Evolutionary conservation across 2,888 invertebrate genomes (phyloP).

Genomic region (Seira ritae): DNA sequence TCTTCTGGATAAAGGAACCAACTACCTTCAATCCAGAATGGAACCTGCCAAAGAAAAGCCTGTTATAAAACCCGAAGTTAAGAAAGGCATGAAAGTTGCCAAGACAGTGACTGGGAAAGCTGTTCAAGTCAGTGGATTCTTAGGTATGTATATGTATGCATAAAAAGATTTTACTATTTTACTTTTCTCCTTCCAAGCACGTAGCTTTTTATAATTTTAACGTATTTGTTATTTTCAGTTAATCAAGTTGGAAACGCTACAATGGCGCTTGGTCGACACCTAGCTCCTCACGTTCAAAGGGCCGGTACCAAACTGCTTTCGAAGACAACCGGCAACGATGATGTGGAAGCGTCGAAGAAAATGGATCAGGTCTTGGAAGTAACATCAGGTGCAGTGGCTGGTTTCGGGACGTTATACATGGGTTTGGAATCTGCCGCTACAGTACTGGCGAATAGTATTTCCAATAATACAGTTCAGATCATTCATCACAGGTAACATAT

Average conservation of each 20-base stretch:
- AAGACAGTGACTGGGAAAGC: slow-evolving; percentile 82
- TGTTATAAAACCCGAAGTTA: slow-evolving; percentile 78
- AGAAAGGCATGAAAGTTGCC: slow-evolving; percentile 80
- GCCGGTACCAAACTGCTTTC: slow-evolving; percentile 81
- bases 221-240: slow-evolving; percentile 74
- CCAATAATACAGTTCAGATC: slow-evolving; percentile 85
- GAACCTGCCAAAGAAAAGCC: slow-evolving; percentile 76
- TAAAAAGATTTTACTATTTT: neutral
- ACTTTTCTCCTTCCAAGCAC: no score
- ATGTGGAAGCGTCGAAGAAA: slow-evolving; percentile 79
- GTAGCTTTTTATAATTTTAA: no score
- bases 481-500: slow-evolving; percentile 83
- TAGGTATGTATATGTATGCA: slow-evolving; percentile 77
- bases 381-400: slow-evolving; percentile 84
- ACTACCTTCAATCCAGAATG: slow-evolving; percentile 80
- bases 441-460: slow-evolving; percentile 78
- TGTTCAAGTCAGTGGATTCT: slow-evolving; percentile 82
- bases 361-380: slow-evolving; percentile 81
- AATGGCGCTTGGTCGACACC: slow-evolving; percentile 80
- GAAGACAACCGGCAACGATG: slow-evolving; percentile 78
- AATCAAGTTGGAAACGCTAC: slow-evolving; percentile 82
- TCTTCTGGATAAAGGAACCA: slow-evolving; percentile 80
- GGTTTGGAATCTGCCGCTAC: slow-evolving; percentile 84
- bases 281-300: slow-evolving; percentile 83
- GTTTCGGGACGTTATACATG: slow-evolving; percentile 83